Percentiles rank a stretch among this genome's conserved stretches.
phyloP scores from a whole-genome alignment of 2,797 vertebrate species.

The Mormyrops attenuatus region DNA sequence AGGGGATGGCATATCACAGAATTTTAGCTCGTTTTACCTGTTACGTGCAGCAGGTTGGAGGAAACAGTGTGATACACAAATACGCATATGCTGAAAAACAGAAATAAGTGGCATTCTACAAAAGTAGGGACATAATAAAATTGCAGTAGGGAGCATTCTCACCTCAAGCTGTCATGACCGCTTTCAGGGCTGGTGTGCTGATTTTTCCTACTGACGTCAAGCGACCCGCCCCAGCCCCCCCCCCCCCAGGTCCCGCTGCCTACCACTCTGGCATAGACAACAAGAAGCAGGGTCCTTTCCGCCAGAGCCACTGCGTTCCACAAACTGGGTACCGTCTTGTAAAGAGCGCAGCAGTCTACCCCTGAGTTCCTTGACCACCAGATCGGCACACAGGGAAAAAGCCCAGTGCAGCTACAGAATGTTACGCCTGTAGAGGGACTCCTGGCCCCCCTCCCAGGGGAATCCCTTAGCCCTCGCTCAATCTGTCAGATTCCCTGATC shows the following conservation, averaged over 20 bases:
- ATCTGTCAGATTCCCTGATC: neutral
- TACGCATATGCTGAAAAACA: neutral
- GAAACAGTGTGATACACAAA: neutral
- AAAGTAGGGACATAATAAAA: neutral
- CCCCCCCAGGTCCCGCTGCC: neutral
- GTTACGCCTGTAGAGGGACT: neutral
- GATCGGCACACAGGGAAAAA: neutral
- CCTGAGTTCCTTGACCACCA: neutral
- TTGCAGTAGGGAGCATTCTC: neutral
- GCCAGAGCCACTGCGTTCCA: neutral
- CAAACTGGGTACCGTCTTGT: neutral
- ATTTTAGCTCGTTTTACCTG: neutral
- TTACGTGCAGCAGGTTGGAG: neutral
- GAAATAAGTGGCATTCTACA: neutral
- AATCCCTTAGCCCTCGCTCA: neutral
- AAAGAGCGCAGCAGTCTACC: neutral
- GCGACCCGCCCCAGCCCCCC: neutral
- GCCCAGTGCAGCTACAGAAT: neutral
- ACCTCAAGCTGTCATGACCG: neutral
- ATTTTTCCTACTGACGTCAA: neutral
- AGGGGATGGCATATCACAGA: neutral
- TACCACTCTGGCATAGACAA: neutral
- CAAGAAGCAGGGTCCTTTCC: neutral
- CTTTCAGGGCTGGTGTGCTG: neutral
- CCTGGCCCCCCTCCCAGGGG: constrained; percentile 7